Base-by-base conservation (phyloP, 2,113 vertebrate genomes). In the Nestor notabilis region DNA sequence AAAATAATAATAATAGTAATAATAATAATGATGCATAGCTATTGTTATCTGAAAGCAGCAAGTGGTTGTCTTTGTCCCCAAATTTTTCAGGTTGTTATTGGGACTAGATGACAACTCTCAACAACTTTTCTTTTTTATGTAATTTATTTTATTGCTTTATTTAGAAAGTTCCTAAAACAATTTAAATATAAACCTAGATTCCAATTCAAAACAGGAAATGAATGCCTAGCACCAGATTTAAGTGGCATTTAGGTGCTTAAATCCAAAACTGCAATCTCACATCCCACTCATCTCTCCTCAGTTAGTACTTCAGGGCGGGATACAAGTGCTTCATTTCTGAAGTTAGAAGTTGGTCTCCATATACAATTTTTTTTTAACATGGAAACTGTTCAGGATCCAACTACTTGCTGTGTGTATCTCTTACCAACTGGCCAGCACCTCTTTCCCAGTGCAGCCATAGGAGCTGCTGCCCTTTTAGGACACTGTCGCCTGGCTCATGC, bases 1-100 rank as follows among this genome's bases (percentile, higher is more conserved):
- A 64, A 71, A 78, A 71, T 78, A 78, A 46, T 58, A 58, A 83
- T 77, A 88, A 81, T n/a, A n/a, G n/a, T 70, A 88, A 27, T 39
- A 63, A 63, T 18, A 63, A 61, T 39, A 58, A 60, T 75, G 80
- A 91, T 78, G 12, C 21, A 3, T 28, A 88, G 35, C 58, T 93
- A 91, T 87, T 95, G 82, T 90, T 77, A 92, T 89, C 92, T 71
- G 74, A 90, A 94, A 89, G 33, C 23, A 76, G 35, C 33, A 89
- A 93, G 72, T 47, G 31, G 43, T 72, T 18, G 9, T 61, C 17
- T 87, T 86, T 75, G 50, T 60, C 41, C 87, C 82, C 60, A 21
- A 95, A 79, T 44, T 93, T 94, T 97, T 94, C 19, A 79, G 56
- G 49, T 90, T 28, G 12, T 79, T 92, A 44, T 71, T 20, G 44